Conservation (phyloP, 2,888 invertebrate species). For the Drosophila kambysellisi region DNA sequence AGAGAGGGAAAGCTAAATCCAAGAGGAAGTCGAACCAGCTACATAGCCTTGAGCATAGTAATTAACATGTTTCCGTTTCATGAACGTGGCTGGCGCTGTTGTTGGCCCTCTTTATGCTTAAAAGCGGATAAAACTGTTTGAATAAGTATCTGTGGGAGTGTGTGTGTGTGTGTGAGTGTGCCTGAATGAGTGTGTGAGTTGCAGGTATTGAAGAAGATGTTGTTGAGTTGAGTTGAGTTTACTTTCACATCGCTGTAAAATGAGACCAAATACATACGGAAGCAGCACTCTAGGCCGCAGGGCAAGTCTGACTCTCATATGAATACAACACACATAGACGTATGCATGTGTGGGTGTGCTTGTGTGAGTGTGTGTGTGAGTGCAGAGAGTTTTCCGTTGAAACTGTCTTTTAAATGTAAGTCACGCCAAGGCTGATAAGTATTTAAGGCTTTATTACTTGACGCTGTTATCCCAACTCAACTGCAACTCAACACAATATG, state of each 20-base stretch:
- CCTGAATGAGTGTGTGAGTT: constrained; percentile 9
- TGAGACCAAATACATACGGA: constrained; percentile 68
- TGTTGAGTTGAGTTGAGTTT: constrained; percentile 49
- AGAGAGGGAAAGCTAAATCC: constrained; percentile 37
- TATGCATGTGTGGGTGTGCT: neutral
- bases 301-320: constrained; percentile 32
- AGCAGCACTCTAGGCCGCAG: constrained; percentile 50
- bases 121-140: constrained; percentile 44
- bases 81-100: constrained; percentile 39
- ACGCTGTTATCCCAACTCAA: constrained; percentile 60
- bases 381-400: constrained; percentile 36
- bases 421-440: constrained; percentile 72
- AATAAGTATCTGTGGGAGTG: neutral
- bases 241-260: constrained; percentile 72
- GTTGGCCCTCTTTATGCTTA: constrained; percentile 46
- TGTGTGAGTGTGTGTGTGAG: neutral
- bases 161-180: constrained; percentile 29
- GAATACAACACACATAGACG: constrained; percentile 13
- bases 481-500: constrained; percentile 61
- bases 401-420: constrained; percentile 74
- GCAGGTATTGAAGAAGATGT: constrained; percentile 58
- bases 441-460: constrained; percentile 71
- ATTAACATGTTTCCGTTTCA: constrained; percentile 83
- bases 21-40: constrained; percentile 63
- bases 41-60: constrained; percentile 82